These are phyloP conservation scores for Ochropleura plecta DNA, from an alignment of 2,888 invertebrate species.

Conservation along the genomic window DNA sequence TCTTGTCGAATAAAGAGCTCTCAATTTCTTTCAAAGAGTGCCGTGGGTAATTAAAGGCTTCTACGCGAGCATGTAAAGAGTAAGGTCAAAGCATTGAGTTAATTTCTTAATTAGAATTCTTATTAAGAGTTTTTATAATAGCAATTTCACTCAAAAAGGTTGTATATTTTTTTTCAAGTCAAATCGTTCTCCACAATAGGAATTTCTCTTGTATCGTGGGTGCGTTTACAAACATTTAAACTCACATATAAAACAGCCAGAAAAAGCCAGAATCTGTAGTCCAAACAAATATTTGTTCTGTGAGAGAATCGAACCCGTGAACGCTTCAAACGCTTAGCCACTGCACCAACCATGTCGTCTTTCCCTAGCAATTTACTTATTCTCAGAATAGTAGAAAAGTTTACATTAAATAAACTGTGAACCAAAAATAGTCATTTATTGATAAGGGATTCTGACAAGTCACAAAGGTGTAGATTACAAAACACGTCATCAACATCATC, in stretches of 20 bases:
- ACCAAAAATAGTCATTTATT: not conserved
- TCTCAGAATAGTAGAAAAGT: not conserved
- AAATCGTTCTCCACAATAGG: no score
- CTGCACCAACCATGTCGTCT: not conserved
- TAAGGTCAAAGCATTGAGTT: not conserved
- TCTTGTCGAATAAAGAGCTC: conserved; percentile 22
- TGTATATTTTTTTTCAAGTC: no score
- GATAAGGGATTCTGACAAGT: no score
- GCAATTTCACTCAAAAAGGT: not conserved
- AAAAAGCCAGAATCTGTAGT: no score
- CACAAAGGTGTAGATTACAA: no score
- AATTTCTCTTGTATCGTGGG: no score
- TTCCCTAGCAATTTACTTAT: not conserved
- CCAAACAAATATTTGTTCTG: no score
- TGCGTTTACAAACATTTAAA: no score
- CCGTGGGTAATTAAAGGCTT: conserved; percentile 22
- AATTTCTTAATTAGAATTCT: conserved; percentile 6
- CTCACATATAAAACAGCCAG: no score
- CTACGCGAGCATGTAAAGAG: conserved; percentile 18
- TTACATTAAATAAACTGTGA: not conserved
- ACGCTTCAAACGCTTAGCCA: no score
- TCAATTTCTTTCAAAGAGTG: conserved; percentile 25
- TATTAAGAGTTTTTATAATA: not conserved
- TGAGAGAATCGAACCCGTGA: no score
- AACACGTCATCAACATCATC: no score